Conservation (phyloP, 92 coral and sea anemone genomes). For the Isaurus tuberculatus region DNA sequence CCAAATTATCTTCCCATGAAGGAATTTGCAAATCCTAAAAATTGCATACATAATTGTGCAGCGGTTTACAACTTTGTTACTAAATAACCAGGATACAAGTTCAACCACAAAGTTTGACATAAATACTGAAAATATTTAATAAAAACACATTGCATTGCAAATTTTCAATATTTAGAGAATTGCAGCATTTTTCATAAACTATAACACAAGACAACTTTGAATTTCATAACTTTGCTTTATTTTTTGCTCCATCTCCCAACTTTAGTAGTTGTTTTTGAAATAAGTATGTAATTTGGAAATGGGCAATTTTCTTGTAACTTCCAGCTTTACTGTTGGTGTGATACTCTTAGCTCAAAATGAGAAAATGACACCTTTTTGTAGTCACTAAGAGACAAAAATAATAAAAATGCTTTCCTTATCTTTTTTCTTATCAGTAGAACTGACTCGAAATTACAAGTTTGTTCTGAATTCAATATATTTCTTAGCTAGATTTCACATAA, state of each 20-base stretch:
- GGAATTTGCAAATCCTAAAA: too few species aligned
- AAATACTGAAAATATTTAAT: too few species aligned
- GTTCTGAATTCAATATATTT: neutral
- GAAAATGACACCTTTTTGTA: neutral
- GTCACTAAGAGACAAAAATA: neutral
- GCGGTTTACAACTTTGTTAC: too few species aligned
- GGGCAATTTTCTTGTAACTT: neutral
- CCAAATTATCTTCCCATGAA: too few species aligned
- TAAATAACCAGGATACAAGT: too few species aligned
- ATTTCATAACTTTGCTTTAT: neutral
- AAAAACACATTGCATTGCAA: too few species aligned
- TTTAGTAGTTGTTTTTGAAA: neutral
- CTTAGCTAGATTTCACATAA: neutral
- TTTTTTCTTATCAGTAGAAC: neutral
- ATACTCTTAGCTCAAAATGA: neutral
- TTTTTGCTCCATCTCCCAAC: neutral
- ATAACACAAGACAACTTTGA: neutral
- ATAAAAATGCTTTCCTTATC: neutral
- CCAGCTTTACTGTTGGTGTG: neutral
- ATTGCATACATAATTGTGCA: too few species aligned
- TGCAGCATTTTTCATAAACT: neutral
- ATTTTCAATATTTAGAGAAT: too few species aligned
- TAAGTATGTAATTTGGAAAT: neutral
- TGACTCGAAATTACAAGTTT: neutral
- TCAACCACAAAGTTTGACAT: too few species aligned